Percentiles rank a stretch among this genome's conserved stretches.
Conservation (phyloP, 2,113 vertebrate species). For the Fulica atra region DNA sequence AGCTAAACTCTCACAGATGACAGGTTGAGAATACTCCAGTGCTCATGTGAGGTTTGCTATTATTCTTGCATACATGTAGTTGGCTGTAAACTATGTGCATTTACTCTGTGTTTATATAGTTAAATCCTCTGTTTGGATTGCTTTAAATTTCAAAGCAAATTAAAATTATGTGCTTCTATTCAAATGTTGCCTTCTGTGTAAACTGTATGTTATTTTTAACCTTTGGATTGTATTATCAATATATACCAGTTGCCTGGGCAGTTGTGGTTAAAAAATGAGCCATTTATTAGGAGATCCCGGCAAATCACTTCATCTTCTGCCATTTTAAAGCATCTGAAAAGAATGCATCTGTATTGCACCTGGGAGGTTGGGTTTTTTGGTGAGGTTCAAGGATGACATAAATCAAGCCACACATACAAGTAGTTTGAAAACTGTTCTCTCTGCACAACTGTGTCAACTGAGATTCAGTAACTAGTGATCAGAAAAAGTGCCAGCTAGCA, state of each 20-base stretch:
- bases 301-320: background rate
- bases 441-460: background rate
- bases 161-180: slow-evolving; percentile 67
- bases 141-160: slow-evolving; percentile 70
- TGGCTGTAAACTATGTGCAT: slow-evolving; percentile 75
- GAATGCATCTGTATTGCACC: background rate
- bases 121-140: slow-evolving; percentile 68
- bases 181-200: slow-evolving; percentile 26
- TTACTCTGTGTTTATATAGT: slow-evolving; percentile 75
- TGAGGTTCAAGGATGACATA: background rate
- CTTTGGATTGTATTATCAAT: background rate
- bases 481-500: background rate
- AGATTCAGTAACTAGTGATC: background rate
- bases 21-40: slow-evolving; percentile 10
- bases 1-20: slow-evolving; percentile 37
- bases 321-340: background rate
- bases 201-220: background rate
- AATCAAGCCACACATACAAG: no score
- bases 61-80: slow-evolving; percentile 64
- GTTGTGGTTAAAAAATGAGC: slow-evolving; percentile 16
- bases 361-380: background rate
- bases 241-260: background rate
- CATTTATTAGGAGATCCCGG: background rate
- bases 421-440: background rate
- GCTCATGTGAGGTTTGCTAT: slow-evolving; percentile 67